Conservation (phyloP, 2,113 vertebrate species). For the Thunnus maccoyii region DNA sequence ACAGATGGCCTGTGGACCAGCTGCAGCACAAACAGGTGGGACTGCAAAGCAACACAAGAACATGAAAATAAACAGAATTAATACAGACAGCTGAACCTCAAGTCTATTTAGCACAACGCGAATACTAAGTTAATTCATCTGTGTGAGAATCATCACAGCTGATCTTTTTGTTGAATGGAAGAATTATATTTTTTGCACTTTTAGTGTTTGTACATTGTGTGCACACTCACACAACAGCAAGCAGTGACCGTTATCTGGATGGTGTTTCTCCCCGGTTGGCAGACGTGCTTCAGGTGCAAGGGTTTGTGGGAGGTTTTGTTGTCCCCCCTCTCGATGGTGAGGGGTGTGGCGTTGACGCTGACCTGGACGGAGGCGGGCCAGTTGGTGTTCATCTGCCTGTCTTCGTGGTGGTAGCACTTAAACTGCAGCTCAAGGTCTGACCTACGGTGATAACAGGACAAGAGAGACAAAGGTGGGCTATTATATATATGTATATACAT, state of each 20-base stretch:
- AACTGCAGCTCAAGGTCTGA: slow-evolving; percentile 99
- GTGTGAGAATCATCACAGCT: slow-evolving; percentile 1
- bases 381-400: slow-evolving; percentile 99
- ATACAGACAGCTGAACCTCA: background rate
- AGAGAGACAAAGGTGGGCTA: background rate
- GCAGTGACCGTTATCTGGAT: slow-evolving; percentile 99
- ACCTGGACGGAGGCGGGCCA: slow-evolving; percentile 99
- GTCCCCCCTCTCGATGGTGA: slow-evolving; percentile 98
- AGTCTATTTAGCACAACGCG: background rate
- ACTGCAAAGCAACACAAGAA: slow-evolving; percentile 84
- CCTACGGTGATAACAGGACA: slow-evolving; percentile 72
- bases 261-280: slow-evolving; percentile 98
- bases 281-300: slow-evolving; percentile 98
- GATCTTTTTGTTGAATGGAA: slow-evolving; percentile 13
- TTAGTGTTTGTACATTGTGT: background rate
- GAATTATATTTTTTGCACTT: background rate
- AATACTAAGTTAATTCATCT: background rate
- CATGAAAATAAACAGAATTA: slow-evolving; percentile 44
- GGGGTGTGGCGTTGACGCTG: slow-evolving; percentile 98
- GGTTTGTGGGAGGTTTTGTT: slow-evolving; percentile 99
- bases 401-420: slow-evolving; percentile 99
- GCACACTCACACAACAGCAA: slow-evolving; percentile 97
- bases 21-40: slow-evolving; percentile 99
- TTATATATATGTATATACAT: too few species aligned
- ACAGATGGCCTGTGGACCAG: slow-evolving; percentile 98